Base-by-base conservation (phyloP, 2,888 invertebrate species). In the Agrochola lychnidis region DNA sequence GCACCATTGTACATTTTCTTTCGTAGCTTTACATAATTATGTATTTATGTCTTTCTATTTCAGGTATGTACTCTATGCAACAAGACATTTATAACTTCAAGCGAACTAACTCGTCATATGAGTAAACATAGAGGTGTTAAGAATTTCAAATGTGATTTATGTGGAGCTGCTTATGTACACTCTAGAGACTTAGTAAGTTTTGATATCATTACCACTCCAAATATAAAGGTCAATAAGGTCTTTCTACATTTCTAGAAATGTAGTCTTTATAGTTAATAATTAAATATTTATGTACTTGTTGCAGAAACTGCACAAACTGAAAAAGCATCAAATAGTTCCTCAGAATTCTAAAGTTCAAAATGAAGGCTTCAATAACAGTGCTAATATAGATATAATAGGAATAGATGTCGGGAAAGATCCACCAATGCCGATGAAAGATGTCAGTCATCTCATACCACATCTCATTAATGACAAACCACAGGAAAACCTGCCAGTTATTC, bases 81-180 rank as follows among this genome's bases (percentile, higher is more conserved):
- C 78, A 97, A 97, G 86, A 96, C 97, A 0, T 97, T 97, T 84
- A 97, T 97, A 84, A 97, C 97, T 40, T 97, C 97, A 1, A 97
- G 97, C 68, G 97, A 97, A 87, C 90, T 97, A 5, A 97, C 97
- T 1, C 95, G 97, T 25, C 97, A 97, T 81, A 97, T 97, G 96
- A 94, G 94, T 61, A 97, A 97, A 59, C 97, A 97, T 79, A 96
- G 97, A 42, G 97, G 97, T 2, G 91, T 97, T 1, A 97, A 97
- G 88, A 97, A 97, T 85, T 97, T 97, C 86, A 97, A 97, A 85
- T 97, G 97, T 88, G 97, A 97, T 84, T 89, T 97, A 19, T 97
- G 97, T 87, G 96, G 95, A 5, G 94, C 97, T 70, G 94, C 97
- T 0, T 97, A 97, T 84, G 96, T 96, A 77, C 96, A 97, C 56